Evolutionary conservation across 1,140 invertebrate genomes (phyloP).

Genomic region (Wasmannia auropunctata): DNA sequence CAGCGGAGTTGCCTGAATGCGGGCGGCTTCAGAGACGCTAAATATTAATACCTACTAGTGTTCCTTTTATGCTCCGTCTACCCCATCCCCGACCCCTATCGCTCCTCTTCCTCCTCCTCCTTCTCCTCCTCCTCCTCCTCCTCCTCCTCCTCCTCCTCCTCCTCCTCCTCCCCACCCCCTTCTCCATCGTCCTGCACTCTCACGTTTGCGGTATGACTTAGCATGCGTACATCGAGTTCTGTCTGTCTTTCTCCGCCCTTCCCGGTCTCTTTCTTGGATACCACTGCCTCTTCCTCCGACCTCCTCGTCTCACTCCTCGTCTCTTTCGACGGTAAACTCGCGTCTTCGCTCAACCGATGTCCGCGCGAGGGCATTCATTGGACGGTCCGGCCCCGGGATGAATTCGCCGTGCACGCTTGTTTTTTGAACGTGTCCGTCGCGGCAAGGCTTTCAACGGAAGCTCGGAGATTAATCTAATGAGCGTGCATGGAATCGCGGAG

Average conservation of each 20-base stretch:
- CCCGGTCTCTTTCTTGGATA: constrained; percentile 58
- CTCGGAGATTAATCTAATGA: constrained; percentile 58
- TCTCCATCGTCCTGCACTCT: constrained; percentile 26
- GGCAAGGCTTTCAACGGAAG: constrained; percentile 53
- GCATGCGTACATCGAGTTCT: constrained; percentile 49
- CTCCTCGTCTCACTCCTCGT: constrained; percentile 31
- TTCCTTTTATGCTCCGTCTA: constrained; percentile 77
- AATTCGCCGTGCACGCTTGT: constrained; percentile 53
- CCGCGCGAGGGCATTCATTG: constrained; percentile 63
- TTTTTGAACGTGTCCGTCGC: constrained; percentile 57
- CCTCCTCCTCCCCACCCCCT: too few species aligned
- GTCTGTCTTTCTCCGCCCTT: constrained; percentile 31
- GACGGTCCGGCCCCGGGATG: constrained; percentile 57
- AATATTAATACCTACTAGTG: constrained; percentile 85
- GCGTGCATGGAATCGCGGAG: constrained; percentile 59
- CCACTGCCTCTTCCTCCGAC: constrained; percentile 38
- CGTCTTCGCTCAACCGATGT: constrained; percentile 61
- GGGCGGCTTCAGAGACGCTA: constrained; percentile 83
- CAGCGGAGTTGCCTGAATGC: constrained; percentile 81
- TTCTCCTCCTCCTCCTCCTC: constrained; percentile 48
- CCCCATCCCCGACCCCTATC: constrained; percentile 59
- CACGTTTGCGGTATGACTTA: constrained; percentile 56
- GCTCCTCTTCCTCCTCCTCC: constrained; percentile 55
- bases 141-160: too few species aligned
- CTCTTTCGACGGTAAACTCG: constrained; percentile 66